These are phyloP conservation scores for Psittacula derbiana DNA, from an alignment of 2,797 vertebrate species.

Conservation along the genomic window DNA sequence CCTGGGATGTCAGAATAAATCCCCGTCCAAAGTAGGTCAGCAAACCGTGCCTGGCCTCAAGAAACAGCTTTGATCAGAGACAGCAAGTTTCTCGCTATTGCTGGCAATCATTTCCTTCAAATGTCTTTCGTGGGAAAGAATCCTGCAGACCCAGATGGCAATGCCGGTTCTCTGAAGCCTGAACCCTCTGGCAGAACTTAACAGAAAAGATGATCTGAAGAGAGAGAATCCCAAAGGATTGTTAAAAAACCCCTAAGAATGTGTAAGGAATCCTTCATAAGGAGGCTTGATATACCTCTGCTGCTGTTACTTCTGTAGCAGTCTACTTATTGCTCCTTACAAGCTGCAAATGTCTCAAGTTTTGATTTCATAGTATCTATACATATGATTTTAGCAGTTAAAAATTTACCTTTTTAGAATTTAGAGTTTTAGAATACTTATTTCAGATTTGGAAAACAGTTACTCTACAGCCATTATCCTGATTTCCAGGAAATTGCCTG, in stretches of 20 bases:
- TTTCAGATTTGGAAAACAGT: conserved; percentile 12
- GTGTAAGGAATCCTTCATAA: background rate
- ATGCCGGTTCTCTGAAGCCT: background rate
- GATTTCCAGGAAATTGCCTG: conserved; percentile 47
- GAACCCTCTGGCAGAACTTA: background rate
- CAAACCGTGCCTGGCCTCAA: background rate
- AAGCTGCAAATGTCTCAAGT: background rate
- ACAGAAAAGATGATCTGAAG: background rate
- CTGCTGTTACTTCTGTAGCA: background rate
- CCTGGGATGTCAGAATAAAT: background rate
- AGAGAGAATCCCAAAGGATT: background rate
- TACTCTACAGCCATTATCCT: background rate
- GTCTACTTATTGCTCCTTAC: background rate
- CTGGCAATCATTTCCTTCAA: background rate
- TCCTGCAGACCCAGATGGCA: background rate
- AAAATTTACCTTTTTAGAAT: background rate
- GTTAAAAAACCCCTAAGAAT: background rate
- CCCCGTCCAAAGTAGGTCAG: conserved; percentile 37
- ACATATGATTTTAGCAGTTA: background rate
- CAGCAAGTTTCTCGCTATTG: background rate
- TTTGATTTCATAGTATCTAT: background rate
- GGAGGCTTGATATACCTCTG: background rate
- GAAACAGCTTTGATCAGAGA: background rate
- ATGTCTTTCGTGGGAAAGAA: background rate
- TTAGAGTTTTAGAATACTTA: background rate